Base-by-base conservation (phyloP, 2,888 invertebrate species). In the Chesias legatella region DNA sequence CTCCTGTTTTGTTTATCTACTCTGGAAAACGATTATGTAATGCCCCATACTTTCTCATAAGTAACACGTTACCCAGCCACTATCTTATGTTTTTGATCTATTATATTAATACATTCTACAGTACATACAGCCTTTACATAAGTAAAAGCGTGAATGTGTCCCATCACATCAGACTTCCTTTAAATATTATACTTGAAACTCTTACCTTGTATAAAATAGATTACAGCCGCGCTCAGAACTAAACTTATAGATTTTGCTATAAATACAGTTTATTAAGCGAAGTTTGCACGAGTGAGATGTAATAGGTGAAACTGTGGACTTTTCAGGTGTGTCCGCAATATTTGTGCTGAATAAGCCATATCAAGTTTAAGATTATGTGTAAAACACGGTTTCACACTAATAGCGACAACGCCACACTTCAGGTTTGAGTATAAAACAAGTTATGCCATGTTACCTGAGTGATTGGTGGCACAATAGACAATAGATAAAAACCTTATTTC, bases 171-270 rank as follows among this genome's bases (percentile, higher is more conserved):
- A 24, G 20, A 40, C 24, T 24, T 33, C 29, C 20, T 28, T 33
- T 29, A 25, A 25, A 29, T 21, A 17, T 23, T 24, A 33, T 29
- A n/a, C 27, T 33, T 28, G 26, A 23, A 33, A 28, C 11, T 30
- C 20, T 34, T 26, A 41, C 40, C 30, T 34, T 29, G 26, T 13
- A 26, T 21, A 26, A 41, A 34, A 41, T 31, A 40, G 11, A 34
- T 40, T 21, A 40, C 20, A 34, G 21, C 24, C 21, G 23, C 30
- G 21, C 24, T 29, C 25, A 21, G 29, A 40, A 40, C 33, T 33
- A 34, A 20, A 30, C 33, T 29, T 33, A 40, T 40, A 24, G 30
- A 29, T 40, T 25, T 36, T 30, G 24, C 21, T 25, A n/a, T 9
- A 21, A 34, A 22, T 41, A 34, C n/a, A 26, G 8, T 6, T 10